A percentile compares a stretch with the other conserved stretches of the same genome.
These are phyloP conservation scores for Colinus virginianus DNA, from an alignment of 2,113 vertebrate species.

Conservation along the genomic window DNA sequence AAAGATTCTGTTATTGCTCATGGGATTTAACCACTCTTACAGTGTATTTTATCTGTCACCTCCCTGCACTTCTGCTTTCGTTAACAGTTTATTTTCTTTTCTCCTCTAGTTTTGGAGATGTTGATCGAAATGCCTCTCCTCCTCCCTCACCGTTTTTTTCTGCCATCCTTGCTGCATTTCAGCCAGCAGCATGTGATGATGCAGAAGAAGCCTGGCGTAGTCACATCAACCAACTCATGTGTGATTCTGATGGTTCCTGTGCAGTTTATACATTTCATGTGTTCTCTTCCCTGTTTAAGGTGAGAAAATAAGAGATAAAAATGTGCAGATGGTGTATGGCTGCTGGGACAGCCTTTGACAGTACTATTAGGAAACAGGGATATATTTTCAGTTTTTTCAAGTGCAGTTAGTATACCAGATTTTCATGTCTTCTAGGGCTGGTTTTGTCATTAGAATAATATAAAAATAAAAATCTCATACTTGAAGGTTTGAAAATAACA, in stretches of 20 bases:
- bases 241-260: slow-evolving; percentile 93
- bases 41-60: not conserved
- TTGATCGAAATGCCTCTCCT: slow-evolving; percentile 86
- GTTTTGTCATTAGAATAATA: not conserved
- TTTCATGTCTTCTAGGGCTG: not conserved
- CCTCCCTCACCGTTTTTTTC: slow-evolving; percentile 96
- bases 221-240: slow-evolving; percentile 95
- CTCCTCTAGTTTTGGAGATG: slow-evolving; percentile 84
- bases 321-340: not conserved
- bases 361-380: not conserved
- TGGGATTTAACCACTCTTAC: not conserved
- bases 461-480: not conserved
- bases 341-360: not conserved
- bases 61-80: not conserved
- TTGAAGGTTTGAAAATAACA: not conserved
- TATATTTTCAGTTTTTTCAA: not conserved
- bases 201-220: slow-evolving; percentile 93
- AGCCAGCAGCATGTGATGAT: slow-evolving; percentile 86
- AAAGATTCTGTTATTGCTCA: not conserved
- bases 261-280: slow-evolving; percentile 98
- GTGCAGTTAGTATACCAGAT: not conserved
- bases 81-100: not conserved
- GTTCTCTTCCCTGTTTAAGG: slow-evolving; percentile 98
- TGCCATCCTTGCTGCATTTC: slow-evolving; percentile 95
- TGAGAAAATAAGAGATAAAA: slow-evolving; percentile 55